Percentiles rank a stretch among this genome's conserved stretches.
phyloP scores from a whole-genome alignment of 1,140 invertebrate genomes.

The Drosophila burlai region DNA sequence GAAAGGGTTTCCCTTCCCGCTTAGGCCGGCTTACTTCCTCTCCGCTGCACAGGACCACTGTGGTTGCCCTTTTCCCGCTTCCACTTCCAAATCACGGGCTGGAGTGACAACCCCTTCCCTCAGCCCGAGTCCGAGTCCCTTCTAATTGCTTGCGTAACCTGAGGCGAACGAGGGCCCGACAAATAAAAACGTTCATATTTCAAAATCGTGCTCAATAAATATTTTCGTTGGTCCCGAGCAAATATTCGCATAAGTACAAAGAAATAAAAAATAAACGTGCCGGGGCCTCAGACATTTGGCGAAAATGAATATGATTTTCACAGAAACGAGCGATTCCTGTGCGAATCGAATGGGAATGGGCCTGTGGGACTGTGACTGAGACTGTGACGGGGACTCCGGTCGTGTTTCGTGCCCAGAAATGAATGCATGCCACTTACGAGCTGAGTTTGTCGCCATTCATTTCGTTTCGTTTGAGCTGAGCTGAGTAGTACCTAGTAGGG shows the following conservation, averaged over 20 bases:
- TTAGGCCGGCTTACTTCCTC: conserved; percentile 77
- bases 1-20: conserved; percentile 22
- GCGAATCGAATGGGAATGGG: conserved; percentile 43
- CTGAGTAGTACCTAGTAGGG: not conserved
- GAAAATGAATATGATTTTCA: conserved; percentile 49
- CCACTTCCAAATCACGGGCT: not conserved
- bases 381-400: conserved; percentile 14
- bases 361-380: conserved; percentile 7
- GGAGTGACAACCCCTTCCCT: conserved; percentile 63
- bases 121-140: conserved; percentile 42
- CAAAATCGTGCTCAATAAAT: conserved; percentile 82
- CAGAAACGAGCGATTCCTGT: conserved; percentile 49
- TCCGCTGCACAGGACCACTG: conserved; percentile 52
- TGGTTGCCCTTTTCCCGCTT: conserved; percentile 65
- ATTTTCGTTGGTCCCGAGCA: conserved; percentile 64
- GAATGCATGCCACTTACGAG: conserved; percentile 77
- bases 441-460: conserved; percentile 73
- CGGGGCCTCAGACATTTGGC: conserved; percentile 61
- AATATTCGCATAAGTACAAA: conserved; percentile 51
- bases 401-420: conserved; percentile 61
- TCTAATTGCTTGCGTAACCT: conserved; percentile 81
- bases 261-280: conserved; percentile 62
- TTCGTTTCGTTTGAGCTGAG: conserved; percentile 33
- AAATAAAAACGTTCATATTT: conserved; percentile 73
- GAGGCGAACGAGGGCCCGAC: conserved; percentile 49